Base-by-base conservation (phyloP, 2,113 vertebrate species). In the Shinisaurus crocodilurus region DNA sequence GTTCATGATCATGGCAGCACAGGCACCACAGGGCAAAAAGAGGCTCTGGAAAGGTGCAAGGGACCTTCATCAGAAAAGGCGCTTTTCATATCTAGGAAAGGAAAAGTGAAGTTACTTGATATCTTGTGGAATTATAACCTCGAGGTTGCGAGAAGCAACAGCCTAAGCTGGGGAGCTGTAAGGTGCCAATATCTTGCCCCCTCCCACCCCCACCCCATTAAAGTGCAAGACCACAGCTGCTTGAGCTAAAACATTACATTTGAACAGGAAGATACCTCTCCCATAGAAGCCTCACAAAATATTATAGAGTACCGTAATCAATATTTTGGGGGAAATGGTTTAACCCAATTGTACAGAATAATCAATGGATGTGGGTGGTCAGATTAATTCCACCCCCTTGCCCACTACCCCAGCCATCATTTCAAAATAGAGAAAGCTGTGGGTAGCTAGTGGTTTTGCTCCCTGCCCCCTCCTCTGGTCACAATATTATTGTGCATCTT, bases 81-180 rank as follows among this genome's bases (percentile, higher is more conserved):
- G 98, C 92, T 99, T 99, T 95, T 99, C 99, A 0, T 99, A 99
- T 94, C 99, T 99, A 95, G 20, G 3, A 91, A 94, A 27, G 94
- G 91, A 20, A 81, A 23, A 72, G 29, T 23, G 29, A 88, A 69
- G 57, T 60, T 27, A 18, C 6, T 7, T 3, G 32, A 18, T 67
- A 6, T 34, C 15, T 2, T 32, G 9, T 37, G 32, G 13, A 60
- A 7, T 50, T 37, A 37, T 3, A 9, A 15, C 3, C 27, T 50
- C 29, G 6, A 6, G 25, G 9, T 8, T 16, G 5, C 1, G 34
- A 18, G 37, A 69, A 48, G 27, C 13, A 48, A 13, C 1, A 67
- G 40, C 2, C 10, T 45, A 8, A 9, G 16, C 23, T 27, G 54
- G 54, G 2, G 45, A 63, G 60, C 77, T 48, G 10, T 25, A 82